Conservation (phyloP, 1,140 invertebrate genomes). For the Sitophilus oryzae region DNA sequence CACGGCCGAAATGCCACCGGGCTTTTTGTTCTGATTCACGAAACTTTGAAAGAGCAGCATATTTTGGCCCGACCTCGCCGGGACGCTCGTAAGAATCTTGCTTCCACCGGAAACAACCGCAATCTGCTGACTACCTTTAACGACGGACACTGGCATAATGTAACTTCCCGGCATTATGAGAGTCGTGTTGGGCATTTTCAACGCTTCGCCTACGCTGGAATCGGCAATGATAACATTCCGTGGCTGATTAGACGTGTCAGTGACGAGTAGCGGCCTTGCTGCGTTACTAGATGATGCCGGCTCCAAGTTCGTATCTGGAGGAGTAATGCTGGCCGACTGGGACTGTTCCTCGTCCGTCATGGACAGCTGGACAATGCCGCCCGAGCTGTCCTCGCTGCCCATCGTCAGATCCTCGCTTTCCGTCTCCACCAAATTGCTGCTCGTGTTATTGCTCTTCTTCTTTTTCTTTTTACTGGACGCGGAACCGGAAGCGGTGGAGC, state of each 20-base stretch:
- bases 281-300: constrained; percentile 28
- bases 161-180: constrained; percentile 64
- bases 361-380: constrained; percentile 54
- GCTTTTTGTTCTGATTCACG: constrained; percentile 47
- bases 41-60: constrained; percentile 52
- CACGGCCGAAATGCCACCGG: constrained; percentile 46
- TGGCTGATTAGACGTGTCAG: constrained; percentile 35
- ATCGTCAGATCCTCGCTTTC: constrained; percentile 61
- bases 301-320: constrained; percentile 37
- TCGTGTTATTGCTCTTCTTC: constrained; percentile 13
- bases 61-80: constrained; percentile 51
- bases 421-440: constrained; percentile 34
- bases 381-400: constrained; percentile 65
- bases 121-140: constrained; percentile 64
- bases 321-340: constrained; percentile 31
- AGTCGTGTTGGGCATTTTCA: constrained; percentile 53
- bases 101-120: constrained; percentile 63
- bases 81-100: constrained; percentile 57
- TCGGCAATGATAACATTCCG: constrained; percentile 55
- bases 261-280: constrained; percentile 38
- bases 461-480: constrained; percentile 49
- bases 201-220: constrained; percentile 48
- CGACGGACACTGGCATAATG: constrained; percentile 60
- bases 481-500: constrained; percentile 60
- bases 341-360: constrained; percentile 44